Conservation (phyloP, 2,113 vertebrate species). For the Eulemur macaco region DNA sequence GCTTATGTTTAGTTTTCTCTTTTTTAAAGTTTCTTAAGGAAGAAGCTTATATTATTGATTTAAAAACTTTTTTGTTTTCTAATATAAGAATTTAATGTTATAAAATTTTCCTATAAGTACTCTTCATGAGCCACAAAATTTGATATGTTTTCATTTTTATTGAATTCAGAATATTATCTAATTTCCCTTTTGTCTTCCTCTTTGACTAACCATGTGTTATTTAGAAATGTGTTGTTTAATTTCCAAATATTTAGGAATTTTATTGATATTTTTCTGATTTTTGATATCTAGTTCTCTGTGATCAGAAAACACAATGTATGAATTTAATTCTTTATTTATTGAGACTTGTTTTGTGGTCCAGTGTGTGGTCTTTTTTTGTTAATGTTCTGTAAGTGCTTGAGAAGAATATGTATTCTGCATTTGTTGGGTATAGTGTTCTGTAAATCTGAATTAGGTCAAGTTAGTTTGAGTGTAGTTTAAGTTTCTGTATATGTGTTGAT, state of each 20-base stretch:
- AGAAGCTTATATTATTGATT: not conserved
- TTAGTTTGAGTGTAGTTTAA: not conserved
- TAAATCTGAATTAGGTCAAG: not conserved
- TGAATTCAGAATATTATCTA: not conserved
- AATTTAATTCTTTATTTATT: not conserved
- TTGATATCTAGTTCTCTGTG: not conserved
- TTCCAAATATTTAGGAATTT: not conserved
- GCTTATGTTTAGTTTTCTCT: not conserved
- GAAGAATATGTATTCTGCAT: not conserved
- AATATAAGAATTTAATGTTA: not conserved
- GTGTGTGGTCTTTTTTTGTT: not conserved
- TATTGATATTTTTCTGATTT: not conserved
- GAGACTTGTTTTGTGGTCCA: not conserved
- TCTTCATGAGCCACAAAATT: no score
- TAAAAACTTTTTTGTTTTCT: not conserved
- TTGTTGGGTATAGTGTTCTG: not conserved
- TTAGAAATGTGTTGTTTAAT: conserved; percentile 24
- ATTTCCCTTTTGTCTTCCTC: not conserved
- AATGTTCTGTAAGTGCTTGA: not conserved
- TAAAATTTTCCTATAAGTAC: not conserved
- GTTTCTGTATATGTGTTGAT: not conserved
- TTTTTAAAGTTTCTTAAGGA: not conserved
- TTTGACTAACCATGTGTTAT: not conserved
- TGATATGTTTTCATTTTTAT: no score
- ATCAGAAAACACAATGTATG: not conserved